phyloP scores from a whole-genome alignment of 2,888 invertebrate genomes.

The Phania funesta region DNA sequence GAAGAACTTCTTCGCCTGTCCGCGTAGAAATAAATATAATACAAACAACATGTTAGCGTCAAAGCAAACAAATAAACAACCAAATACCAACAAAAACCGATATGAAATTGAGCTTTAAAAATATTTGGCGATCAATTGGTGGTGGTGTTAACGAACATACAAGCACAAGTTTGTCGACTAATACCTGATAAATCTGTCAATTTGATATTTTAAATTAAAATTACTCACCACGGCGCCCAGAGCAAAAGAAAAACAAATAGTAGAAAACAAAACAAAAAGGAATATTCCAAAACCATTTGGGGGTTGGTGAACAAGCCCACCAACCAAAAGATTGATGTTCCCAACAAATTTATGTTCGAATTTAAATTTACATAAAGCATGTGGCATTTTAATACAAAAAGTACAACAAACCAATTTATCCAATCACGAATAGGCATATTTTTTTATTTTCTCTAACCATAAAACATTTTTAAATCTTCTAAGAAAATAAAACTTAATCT shows the following conservation, averaged over 20 bases:
- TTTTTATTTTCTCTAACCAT: constrained; percentile 14
- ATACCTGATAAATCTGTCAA: constrained; percentile 79
- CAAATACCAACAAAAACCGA: neutral
- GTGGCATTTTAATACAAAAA: constrained; percentile 4
- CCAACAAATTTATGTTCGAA: constrained; percentile 10
- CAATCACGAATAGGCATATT: constrained; percentile 54
- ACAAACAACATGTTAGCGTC: neutral
- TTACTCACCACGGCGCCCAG: constrained; percentile 73
- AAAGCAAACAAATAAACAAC: constrained; percentile 26
- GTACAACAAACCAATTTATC: constrained; percentile 45
- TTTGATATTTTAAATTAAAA: constrained; percentile 73
- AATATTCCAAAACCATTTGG: neutral
- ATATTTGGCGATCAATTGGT: constrained; percentile 61
- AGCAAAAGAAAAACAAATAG: constrained; percentile 40
- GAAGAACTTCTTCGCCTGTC: too few species aligned
- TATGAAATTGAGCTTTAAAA: constrained; percentile 27
- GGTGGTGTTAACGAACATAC: constrained; percentile 67
- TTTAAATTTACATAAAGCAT: neutral
- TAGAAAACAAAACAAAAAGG: neutral
- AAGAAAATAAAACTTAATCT: constrained; percentile 46
- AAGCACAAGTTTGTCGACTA: constrained; percentile 71
- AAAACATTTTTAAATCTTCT: constrained; percentile 58
- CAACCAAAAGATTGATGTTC: constrained; percentile 47
- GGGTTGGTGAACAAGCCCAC: neutral
- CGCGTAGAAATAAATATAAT: constrained; percentile 14